A percentile compares a stretch with the other conserved stretches of the same genome.
These are phyloP conservation scores for Neolamprologus ventralis DNA, from an alignment of 2,113 vertebrate species.

Conservation along the genomic window DNA sequence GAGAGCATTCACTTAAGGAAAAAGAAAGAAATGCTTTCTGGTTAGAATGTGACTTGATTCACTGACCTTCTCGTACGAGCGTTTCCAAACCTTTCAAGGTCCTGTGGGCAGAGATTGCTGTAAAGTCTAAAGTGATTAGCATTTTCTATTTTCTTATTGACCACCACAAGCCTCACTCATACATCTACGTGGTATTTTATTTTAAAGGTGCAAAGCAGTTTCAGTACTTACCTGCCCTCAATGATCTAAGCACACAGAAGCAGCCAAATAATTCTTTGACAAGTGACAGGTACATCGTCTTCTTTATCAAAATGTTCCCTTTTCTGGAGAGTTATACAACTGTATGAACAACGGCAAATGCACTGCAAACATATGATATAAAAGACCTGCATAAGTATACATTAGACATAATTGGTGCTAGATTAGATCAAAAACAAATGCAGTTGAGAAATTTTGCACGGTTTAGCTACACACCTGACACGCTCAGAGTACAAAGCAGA, in stretches of 20 bases:
- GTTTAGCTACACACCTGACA: not conserved
- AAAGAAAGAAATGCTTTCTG: not conserved
- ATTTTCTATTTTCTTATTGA: not conserved
- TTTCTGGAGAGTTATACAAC: not conserved
- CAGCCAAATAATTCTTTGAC: not conserved
- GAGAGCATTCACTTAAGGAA: not conserved
- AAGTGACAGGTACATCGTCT: rapidly evolving
- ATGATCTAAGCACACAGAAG: not conserved
- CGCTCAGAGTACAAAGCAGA: not conserved
- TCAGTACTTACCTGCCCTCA: too few relatives aligned
- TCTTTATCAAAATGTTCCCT: not conserved
- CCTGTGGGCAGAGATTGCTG: not conserved
- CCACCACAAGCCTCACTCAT: not conserved
- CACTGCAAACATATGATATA: not conserved
- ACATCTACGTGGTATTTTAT: not conserved
- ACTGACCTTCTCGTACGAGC: not conserved
- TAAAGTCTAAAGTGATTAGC: not conserved
- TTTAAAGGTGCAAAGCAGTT: not conserved
- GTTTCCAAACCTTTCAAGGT: not conserved
- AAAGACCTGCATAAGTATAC: not conserved
- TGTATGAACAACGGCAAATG: not conserved
- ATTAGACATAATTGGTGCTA: not conserved
- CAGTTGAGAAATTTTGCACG: not conserved
- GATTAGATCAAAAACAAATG: not conserved
- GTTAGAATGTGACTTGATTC: not conserved